These are phyloP conservation scores for Smittia aterrima DNA, from an alignment of 2,888 invertebrate species.

Conservation along the genomic window DNA sequence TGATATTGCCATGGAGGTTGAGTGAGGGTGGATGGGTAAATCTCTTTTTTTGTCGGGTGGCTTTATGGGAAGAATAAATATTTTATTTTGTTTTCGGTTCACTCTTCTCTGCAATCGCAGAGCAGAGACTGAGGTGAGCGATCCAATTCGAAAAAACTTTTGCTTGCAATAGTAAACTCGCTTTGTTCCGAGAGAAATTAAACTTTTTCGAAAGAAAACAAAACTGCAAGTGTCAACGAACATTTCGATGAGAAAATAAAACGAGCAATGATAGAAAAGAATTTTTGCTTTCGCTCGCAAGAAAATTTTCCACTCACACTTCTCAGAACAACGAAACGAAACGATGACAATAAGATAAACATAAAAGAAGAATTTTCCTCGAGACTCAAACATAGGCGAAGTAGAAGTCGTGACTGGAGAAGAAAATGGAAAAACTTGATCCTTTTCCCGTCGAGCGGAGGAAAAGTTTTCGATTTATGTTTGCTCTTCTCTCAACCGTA, in stretches of 20 bases:
- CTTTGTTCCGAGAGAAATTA: not conserved
- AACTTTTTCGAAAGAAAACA: not conserved
- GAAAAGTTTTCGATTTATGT: slow-evolving; percentile 34
- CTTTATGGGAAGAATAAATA: slow-evolving; percentile 39
- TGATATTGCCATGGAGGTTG: slow-evolving; percentile 1
- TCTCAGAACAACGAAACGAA: too few species aligned
- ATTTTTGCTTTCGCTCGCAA: not conserved
- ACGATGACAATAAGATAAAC: slow-evolving; percentile 2
- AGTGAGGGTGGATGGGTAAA: not conserved
- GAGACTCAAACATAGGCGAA: not conserved
- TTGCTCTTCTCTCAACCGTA: slow-evolving; percentile 30
- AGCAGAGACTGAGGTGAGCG: not conserved
- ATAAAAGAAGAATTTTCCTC: not conserved
- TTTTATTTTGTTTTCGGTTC: slow-evolving; percentile 25
- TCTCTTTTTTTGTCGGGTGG: slow-evolving; percentile 18
- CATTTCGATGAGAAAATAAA: not conserved
- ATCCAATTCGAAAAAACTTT: not conserved
- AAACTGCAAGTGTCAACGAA: not conserved
- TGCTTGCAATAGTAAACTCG: not conserved
- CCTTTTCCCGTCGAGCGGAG: slow-evolving; percentile 18
- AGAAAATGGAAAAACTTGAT: slow-evolving; percentile 25
- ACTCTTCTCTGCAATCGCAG: not conserved
- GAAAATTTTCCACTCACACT: not conserved
- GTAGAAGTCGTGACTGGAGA: not conserved
- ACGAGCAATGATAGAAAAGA: not conserved